Evolutionary conservation across 2,113 vertebrate genomes (phyloP).

Genomic region (Donacobius atricapilla): DNA sequence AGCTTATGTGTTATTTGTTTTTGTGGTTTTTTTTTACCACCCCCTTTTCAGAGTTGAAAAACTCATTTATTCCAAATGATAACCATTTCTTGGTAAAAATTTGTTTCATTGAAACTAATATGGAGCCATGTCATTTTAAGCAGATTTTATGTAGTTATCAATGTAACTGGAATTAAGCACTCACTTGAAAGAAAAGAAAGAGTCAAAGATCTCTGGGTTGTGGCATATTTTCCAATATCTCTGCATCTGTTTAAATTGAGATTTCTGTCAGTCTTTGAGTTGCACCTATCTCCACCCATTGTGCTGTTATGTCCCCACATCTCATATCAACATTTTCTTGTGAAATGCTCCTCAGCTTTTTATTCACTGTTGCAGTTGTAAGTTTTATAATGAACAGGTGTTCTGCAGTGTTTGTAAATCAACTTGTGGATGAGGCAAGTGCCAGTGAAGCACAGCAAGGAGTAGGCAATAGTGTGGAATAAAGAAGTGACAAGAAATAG

Average conservation of each 20-base stretch:
- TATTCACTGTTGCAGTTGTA: background rate
- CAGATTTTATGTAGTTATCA: background rate
- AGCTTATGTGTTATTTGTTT: background rate
- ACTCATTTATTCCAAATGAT: background rate
- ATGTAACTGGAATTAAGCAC: background rate
- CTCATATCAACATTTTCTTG: background rate
- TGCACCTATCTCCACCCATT: background rate
- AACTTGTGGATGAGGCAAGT: background rate
- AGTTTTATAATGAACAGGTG: background rate
- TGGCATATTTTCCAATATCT: background rate
- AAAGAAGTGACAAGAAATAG: background rate
- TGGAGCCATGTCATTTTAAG: background rate
- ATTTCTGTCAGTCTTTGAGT: background rate
- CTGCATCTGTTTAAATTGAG: background rate
- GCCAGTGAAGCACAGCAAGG: background rate
- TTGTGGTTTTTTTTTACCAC: background rate
- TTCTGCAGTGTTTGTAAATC: background rate
- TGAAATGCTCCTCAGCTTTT: background rate
- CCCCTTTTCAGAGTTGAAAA: background rate
- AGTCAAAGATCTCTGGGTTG: background rate
- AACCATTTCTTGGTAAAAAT: background rate
- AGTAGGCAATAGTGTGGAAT: background rate
- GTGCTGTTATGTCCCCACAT: background rate
- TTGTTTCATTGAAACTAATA: background rate
- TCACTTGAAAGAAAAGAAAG: background rate